A percentile compares a stretch with the other conserved stretches of the same genome.
phyloP scores from a whole-genome alignment of 2,888 invertebrate genomes.

The Hypolimnas misippus region DNA sequence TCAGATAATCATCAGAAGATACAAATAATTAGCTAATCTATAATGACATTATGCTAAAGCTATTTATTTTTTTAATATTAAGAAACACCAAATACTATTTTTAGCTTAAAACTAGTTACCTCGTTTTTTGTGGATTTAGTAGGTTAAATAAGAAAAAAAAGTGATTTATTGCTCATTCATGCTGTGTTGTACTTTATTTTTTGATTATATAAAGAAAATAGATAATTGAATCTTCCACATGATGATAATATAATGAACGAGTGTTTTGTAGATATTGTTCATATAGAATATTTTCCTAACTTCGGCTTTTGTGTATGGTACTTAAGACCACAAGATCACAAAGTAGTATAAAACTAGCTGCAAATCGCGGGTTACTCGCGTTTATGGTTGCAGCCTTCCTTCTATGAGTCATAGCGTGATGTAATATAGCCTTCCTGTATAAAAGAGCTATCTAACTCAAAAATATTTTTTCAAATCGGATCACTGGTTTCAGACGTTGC shows the following conservation, averaged over 20 bases:
- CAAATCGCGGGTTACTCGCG: too few relatives aligned
- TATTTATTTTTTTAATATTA: constrained; percentile 22
- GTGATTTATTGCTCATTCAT: constrained; percentile 34
- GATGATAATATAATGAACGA: constrained; percentile 7
- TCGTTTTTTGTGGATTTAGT: constrained; percentile 27
- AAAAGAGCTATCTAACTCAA: too few relatives aligned
- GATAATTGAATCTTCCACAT: constrained; percentile 33
- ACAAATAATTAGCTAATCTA: constrained; percentile 17
- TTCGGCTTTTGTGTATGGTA: constrained; percentile 1
- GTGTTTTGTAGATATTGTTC: constrained; percentile 8
- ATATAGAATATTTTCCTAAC: background rate
- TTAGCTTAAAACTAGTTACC: constrained; percentile 37
- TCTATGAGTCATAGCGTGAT: too few relatives aligned
- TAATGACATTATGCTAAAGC: constrained; percentile 6
- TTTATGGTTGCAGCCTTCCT: too few relatives aligned
- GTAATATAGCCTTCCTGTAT: too few relatives aligned
- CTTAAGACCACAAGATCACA: background rate
- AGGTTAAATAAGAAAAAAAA: constrained; percentile 14
- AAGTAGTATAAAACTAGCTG: background rate
- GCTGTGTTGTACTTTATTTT: constrained; percentile 16
- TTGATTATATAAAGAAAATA: constrained; percentile 7
- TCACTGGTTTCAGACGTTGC: too few relatives aligned
- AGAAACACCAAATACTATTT: constrained; percentile 39
- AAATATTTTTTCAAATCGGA: too few relatives aligned
- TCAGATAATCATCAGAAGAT: constrained; percentile 17